Evolutionary conservation across 1,140 invertebrate genomes (phyloP).

Genomic region (Diorhabda elongata): DNA sequence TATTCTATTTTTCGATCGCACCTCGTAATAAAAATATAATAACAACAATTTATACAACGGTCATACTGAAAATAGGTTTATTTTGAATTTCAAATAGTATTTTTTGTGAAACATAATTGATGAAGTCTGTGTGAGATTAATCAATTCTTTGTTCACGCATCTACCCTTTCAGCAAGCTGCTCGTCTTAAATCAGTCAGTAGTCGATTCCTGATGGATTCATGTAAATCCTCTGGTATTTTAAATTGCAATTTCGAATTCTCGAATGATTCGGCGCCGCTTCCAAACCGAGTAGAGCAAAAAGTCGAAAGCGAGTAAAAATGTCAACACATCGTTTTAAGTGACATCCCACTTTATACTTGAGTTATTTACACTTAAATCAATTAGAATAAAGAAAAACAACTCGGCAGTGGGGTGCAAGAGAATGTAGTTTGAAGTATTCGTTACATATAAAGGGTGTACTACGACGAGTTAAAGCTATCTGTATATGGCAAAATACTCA

Average conservation of each 20-base stretch:
- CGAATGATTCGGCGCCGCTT: neutral
- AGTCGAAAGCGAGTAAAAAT: neutral
- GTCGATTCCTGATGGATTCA: conserved; percentile 1
- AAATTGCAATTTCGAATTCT: conserved; percentile 1
- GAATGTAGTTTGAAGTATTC: neutral
- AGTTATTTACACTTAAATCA: conserved; percentile 3
- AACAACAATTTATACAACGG: no score
- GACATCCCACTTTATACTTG: neutral
- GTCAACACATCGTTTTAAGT: neutral
- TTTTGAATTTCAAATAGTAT: no score
- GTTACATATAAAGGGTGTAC: no score
- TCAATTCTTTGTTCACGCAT: neutral
- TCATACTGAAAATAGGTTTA: no score
- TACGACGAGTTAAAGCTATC: no score
- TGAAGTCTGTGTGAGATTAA: no score
- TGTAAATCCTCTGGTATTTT: neutral
- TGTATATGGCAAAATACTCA: no score
- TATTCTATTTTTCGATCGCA: no score
- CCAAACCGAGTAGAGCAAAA: neutral
- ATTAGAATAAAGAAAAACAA: conserved; percentile 3
- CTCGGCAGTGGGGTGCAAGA: neutral
- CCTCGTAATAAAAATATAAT: no score
- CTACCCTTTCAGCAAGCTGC: neutral
- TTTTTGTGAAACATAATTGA: no score
- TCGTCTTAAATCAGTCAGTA: neutral